phyloP scores from a whole-genome alignment of 2,888 invertebrate species.

The Andricus quercusramuli region DNA sequence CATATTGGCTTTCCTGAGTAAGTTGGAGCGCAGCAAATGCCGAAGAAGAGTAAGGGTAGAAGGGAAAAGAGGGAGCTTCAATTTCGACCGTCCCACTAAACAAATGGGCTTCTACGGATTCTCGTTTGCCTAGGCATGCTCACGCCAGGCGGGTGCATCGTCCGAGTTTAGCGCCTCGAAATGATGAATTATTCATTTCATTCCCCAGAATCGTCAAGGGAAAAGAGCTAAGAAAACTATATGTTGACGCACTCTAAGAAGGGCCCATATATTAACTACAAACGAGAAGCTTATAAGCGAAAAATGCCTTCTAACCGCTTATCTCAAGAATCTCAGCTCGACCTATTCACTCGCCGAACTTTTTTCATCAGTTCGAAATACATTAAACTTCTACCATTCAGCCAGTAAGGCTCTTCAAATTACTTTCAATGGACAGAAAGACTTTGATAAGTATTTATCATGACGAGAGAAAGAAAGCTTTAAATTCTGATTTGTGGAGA shows the following conservation, averaged over 20 bases:
- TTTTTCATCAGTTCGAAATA: constrained; percentile 38
- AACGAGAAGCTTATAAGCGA: constrained; percentile 31
- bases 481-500: not conserved
- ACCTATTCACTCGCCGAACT: constrained; percentile 19
- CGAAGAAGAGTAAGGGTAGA: constrained; percentile 40
- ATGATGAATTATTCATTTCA: constrained; percentile 75
- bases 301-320: constrained; percentile 33
- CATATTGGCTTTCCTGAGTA: not conserved
- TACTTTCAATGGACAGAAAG: constrained; percentile 21
- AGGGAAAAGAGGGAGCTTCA: constrained; percentile 51
- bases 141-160: constrained; percentile 47
- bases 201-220: constrained; percentile 65
- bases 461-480: no score
- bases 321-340: constrained; percentile 31
- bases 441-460: constrained; percentile 3
- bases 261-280: constrained; percentile 15
- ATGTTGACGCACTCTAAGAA: constrained; percentile 11
- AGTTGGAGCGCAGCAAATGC: constrained; percentile 42
- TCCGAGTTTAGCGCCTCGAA: constrained; percentile 63
- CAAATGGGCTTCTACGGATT: constrained; percentile 64
- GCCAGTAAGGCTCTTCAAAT: constrained; percentile 9
- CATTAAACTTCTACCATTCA: constrained; percentile 36
- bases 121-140: constrained; percentile 42
- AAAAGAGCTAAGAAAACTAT: constrained; percentile 54
- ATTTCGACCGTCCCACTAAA: constrained; percentile 65